Conservation (phyloP, 2,888 invertebrate species). For the Ctena decussata region DNA sequence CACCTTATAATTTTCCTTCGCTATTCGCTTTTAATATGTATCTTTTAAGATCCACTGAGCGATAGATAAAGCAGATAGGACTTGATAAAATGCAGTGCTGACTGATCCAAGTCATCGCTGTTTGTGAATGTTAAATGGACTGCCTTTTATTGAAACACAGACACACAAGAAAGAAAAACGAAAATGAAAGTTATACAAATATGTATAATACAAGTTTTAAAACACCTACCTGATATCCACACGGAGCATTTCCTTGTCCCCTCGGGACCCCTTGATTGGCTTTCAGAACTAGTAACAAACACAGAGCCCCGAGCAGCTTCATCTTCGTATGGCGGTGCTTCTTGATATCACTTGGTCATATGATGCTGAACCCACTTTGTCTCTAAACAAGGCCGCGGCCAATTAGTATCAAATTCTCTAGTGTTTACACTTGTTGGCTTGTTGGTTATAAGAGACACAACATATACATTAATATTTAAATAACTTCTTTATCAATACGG, state of each 20-base stretch:
- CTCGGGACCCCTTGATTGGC: not conserved
- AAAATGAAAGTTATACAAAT: too few species aligned
- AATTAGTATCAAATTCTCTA: conserved; percentile 10
- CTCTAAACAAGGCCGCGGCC: not conserved
- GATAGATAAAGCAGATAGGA: too few species aligned
- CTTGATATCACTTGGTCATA: not conserved
- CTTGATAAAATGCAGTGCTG: too few species aligned
- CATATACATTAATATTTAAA: not conserved
- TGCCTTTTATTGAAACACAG: too few species aligned
- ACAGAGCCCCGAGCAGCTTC: not conserved
- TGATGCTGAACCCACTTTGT: not conserved
- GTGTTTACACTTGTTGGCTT: not conserved
- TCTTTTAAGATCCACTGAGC: too few species aligned
- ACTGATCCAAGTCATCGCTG: too few species aligned
- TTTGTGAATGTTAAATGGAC: too few species aligned
- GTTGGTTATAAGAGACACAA: too few species aligned
- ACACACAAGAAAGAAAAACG: too few species aligned
- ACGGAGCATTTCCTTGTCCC: not conserved
- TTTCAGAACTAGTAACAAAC: not conserved
- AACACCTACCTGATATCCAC: not conserved
- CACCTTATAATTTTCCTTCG: too few species aligned
- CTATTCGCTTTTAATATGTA: too few species aligned
- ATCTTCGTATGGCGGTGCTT: not conserved
- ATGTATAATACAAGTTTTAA: too few species aligned
- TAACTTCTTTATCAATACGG: not conserved